Base-by-base conservation (phyloP, 2,888 invertebrate genomes). In the Periphyllus acericola region DNA sequence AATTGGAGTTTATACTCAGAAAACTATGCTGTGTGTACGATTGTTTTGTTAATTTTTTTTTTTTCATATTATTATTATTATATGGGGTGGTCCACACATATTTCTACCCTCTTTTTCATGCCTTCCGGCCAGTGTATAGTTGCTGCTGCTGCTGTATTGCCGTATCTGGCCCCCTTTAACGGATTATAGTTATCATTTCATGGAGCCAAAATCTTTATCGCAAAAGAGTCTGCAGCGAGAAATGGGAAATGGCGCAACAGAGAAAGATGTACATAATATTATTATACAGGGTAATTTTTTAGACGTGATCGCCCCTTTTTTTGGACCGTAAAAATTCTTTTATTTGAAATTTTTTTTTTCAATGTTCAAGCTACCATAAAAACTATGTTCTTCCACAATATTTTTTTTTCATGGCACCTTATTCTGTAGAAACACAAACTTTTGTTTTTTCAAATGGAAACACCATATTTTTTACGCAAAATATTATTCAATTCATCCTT, bases 161-260 rank as follows among this genome's bases (percentile, higher is more conserved):
- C 6, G 21, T 66, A 52, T 82, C 32, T 71, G 29, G 46, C 34
- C 34, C 72, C 82, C 52, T 32, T 32, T 32, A 29, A 80, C 66
- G 66, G 52, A 83, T 83, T 72, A 83, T 83, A 55, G 52, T 72
- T 72, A 72, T 83, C 83, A 55, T 83, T 83, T 83, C 34, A 72
- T 32, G 40, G 40, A 40, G 40, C 8, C 81, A 68, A 81, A 68
- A 68, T 32, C 68, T 71, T 46, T 46, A n/a, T 11, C 11, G 66
- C 66, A n/a, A n/a, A n/a, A n/a, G n/a, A 25, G 66, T n/a, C 11
- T 11, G 9, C n/a, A 2, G 29, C 9, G n/a, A 72, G 34, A n/a
- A 32, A 4, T 0, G 71, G 71, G 19, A 72, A 32, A n/a, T 34
- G 2, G 71, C 9, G 34, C 11, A 29, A 72, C 32, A 5, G 71